These are phyloP conservation scores for Beaufortia kweichowensis DNA, from an alignment of 2,113 vertebrate genomes.

Conservation along the genomic window DNA sequence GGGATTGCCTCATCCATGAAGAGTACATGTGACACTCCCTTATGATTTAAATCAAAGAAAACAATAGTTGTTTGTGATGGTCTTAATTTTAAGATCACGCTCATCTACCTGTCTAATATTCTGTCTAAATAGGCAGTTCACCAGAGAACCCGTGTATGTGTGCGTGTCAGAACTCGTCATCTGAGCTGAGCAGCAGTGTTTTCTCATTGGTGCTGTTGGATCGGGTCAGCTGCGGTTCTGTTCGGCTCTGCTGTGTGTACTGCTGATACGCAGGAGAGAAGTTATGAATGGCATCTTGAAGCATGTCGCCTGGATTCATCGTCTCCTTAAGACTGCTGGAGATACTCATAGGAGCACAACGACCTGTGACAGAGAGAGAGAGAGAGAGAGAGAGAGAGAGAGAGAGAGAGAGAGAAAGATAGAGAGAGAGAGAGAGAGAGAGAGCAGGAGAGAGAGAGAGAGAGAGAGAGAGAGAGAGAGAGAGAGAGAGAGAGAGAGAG, in stretches of 20 bases:
- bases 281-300: conserved; percentile 97
- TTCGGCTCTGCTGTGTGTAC: conserved; percentile 90
- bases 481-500: too few species aligned
- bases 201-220: conserved; percentile 85
- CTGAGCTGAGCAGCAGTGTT: conserved; percentile 92
- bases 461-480: too few species aligned
- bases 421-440: too few species aligned
- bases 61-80: not conserved
- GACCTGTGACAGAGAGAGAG: too few species aligned
- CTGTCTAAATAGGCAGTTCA: not conserved
- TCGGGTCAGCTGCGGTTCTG: conserved; percentile 72
- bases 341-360: conserved; percentile 95
- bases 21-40: too few species aligned
- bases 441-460: too few species aligned
- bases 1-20: too few species aligned
- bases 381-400: too few species aligned
- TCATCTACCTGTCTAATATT: too few species aligned
- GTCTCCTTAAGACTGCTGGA: conserved; percentile 99
- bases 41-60: too few species aligned
- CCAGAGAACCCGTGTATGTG: not conserved
- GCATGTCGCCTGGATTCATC: conserved; percentile 94
- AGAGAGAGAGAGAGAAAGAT: too few species aligned
- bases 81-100: not conserved
- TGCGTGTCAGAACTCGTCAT: conserved; percentile 55
- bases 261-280: conserved; percentile 98